phyloP scores from a whole-genome alignment of 2,797 vertebrate species.

The Tolypeutes matacus region DNA sequence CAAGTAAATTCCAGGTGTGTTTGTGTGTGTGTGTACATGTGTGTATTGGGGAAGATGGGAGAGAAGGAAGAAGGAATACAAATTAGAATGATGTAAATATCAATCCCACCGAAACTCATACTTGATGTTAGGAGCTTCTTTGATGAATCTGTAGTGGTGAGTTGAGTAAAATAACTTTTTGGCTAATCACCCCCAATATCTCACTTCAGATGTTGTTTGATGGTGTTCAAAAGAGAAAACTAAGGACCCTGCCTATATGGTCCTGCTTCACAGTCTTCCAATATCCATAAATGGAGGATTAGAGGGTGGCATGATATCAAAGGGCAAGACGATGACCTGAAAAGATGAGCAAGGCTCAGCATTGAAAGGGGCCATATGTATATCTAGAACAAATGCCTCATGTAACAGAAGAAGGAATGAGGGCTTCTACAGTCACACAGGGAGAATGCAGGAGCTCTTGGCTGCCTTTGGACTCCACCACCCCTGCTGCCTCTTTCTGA shows the following conservation, averaged over 20 bases:
- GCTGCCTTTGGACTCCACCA: background rate
- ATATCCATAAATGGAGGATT: background rate
- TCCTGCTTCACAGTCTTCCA: background rate
- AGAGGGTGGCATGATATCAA: background rate
- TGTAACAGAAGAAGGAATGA: background rate
- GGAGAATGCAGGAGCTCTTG: background rate
- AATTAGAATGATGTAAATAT: conserved; percentile 50
- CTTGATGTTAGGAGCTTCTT: conserved; percentile 42
- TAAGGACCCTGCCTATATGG: background rate
- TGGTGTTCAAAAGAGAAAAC: conserved; percentile 49
- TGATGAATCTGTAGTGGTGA: background rate
- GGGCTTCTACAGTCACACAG: background rate
- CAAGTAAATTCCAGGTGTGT: conserved; percentile 26
- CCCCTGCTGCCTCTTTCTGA: background rate
- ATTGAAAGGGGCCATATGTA: background rate
- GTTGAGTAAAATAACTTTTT: conserved; percentile 18
- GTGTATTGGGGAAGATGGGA: background rate
- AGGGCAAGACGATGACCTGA: conserved; percentile 19
- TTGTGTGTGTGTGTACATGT: background rate
- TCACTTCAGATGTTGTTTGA: background rate
- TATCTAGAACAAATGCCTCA: background rate
- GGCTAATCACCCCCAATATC: background rate
- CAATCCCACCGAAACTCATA: conserved; percentile 1
- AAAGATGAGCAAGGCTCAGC: background rate
- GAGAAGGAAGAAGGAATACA: conserved; percentile 20